phyloP scores from a whole-genome alignment of 2,888 invertebrate genomes.

The Deilephila elpenor region DNA sequence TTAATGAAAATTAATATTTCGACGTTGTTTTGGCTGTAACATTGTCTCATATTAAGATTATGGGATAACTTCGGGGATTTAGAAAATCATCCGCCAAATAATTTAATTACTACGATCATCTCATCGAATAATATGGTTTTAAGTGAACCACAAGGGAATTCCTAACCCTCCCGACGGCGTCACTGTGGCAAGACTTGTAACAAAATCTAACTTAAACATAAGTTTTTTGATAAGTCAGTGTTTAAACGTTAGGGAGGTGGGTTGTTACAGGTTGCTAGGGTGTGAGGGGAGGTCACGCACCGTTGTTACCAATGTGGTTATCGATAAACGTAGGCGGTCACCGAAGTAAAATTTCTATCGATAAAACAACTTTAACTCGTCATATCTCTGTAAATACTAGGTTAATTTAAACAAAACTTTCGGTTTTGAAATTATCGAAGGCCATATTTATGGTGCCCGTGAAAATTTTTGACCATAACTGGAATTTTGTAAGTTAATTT shows the following conservation, averaged over 20 bases:
- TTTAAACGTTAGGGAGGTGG: slow-evolving; percentile 78
- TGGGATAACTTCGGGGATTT: slow-evolving; percentile 49
- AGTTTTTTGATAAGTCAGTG: slow-evolving; percentile 84
- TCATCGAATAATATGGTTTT: slow-evolving; percentile 42
- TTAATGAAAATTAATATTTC: slow-evolving; percentile 43
- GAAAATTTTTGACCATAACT: not conserved
- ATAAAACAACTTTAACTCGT: not conserved
- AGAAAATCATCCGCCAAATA: slow-evolving; percentile 36
- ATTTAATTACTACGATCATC: slow-evolving; percentile 48
- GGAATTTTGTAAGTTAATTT: not conserved
- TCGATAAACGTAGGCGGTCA: slow-evolving; percentile 44
- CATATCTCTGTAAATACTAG: not conserved
- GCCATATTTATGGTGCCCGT: no score
- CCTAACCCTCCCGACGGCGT: slow-evolving; percentile 41
- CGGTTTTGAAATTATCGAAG: not conserved
- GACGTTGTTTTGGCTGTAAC: slow-evolving; percentile 44
- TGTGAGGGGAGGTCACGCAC: slow-evolving; percentile 63
- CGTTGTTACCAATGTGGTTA: slow-evolving; percentile 45
- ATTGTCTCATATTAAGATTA: slow-evolving; percentile 53
- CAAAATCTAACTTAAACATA: slow-evolving; percentile 79
- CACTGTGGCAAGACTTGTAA: slow-evolving; percentile 71
- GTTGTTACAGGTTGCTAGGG: slow-evolving; percentile 77
- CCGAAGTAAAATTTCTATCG: not conserved
- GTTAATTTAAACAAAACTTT: not conserved
- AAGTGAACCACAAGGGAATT: slow-evolving; percentile 44